Evolutionary conservation across 1,140 invertebrate species (phyloP).

Genomic region (Drosophila pseudoananassae): DNA sequence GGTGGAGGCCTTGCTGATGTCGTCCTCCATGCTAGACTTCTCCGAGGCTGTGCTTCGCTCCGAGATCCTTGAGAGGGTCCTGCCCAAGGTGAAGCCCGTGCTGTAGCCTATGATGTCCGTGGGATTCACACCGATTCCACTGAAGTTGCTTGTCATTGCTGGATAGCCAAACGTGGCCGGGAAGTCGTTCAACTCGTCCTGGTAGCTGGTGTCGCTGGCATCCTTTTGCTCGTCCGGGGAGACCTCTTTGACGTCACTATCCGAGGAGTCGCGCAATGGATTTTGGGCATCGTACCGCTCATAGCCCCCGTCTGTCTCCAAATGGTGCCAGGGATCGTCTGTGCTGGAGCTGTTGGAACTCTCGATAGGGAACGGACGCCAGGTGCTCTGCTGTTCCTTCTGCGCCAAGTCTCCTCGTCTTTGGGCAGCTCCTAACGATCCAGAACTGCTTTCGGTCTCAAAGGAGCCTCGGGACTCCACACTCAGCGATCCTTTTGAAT

Average conservation of each 20-base stretch:
- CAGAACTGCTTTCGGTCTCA: slow-evolving; percentile 90
- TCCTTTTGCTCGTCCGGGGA: slow-evolving; percentile 81
- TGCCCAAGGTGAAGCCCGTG: slow-evolving; percentile 88
- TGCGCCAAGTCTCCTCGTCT: slow-evolving; percentile 85
- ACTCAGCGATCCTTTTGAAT: slow-evolving; percentile 86
- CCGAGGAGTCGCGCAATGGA: slow-evolving; percentile 84
- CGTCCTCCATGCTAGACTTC: slow-evolving; percentile 91
- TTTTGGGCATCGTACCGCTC: slow-evolving; percentile 85
- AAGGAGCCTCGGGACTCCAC: slow-evolving; percentile 88
- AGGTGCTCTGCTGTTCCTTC: slow-evolving; percentile 90
- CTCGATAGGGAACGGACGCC: slow-evolving; percentile 92
- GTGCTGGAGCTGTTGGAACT: slow-evolving; percentile 92
- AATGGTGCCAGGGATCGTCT: slow-evolving; percentile 91
- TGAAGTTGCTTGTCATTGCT: slow-evolving; percentile 85
- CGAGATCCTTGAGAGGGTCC: slow-evolving; percentile 93
- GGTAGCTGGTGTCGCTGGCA: slow-evolving; percentile 86
- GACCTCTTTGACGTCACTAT: slow-evolving; percentile 77
- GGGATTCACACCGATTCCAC: slow-evolving; percentile 85
- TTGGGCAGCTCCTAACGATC: slow-evolving; percentile 88
- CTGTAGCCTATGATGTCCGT: slow-evolving; percentile 89
- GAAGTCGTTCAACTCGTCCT: slow-evolving; percentile 90
- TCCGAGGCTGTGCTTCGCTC: slow-evolving; percentile 94
- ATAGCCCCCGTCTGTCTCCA: slow-evolving; percentile 88
- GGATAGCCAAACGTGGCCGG: slow-evolving; percentile 89
- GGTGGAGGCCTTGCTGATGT: slow-evolving; percentile 91